These are phyloP conservation scores for Cyprinodon brontotheroides DNA, from an alignment of 2,113 vertebrate species.

Conservation along the genomic window DNA sequence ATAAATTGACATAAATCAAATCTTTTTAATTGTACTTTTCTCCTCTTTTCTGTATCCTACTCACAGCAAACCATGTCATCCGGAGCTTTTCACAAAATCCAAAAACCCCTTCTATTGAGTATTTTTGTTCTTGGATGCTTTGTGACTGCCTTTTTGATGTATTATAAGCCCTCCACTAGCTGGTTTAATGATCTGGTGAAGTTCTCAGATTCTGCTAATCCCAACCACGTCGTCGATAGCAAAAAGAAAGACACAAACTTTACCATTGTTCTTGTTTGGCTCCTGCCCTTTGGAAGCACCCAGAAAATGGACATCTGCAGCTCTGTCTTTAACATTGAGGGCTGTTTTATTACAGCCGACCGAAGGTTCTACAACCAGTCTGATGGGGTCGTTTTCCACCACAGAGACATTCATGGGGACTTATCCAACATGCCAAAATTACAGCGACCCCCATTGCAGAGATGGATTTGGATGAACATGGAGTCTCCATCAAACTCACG, in stretches of 20 bases:
- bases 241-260: constrained; percentile 86
- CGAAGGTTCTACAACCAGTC: constrained; percentile 90
- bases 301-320: constrained; percentile 89
- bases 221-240: constrained; percentile 88
- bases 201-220: constrained; percentile 87
- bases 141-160: constrained; percentile 92
- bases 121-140: constrained; percentile 91
- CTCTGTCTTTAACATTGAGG: constrained; percentile 89
- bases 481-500: constrained; percentile 94
- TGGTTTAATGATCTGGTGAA: constrained; percentile 91
- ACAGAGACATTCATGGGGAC: constrained; percentile 90
- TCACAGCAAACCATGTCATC: constrained; percentile 94
- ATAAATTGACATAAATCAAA: not conserved
- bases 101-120: constrained; percentile 90
- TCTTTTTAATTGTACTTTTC: not conserved
- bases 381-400: constrained; percentile 92
- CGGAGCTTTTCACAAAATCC: constrained; percentile 90
- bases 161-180: constrained; percentile 92
- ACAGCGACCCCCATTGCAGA: constrained; percentile 90
- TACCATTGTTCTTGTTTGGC: constrained; percentile 92
- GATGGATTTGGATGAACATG: constrained; percentile 97
- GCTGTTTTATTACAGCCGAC: constrained; percentile 91
- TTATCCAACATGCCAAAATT: constrained; percentile 90
- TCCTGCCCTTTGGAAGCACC: constrained; percentile 93
- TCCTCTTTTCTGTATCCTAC: constrained; percentile 40